phyloP scores from a whole-genome alignment of 2,797 vertebrate species.

The Agapornis canus region DNA sequence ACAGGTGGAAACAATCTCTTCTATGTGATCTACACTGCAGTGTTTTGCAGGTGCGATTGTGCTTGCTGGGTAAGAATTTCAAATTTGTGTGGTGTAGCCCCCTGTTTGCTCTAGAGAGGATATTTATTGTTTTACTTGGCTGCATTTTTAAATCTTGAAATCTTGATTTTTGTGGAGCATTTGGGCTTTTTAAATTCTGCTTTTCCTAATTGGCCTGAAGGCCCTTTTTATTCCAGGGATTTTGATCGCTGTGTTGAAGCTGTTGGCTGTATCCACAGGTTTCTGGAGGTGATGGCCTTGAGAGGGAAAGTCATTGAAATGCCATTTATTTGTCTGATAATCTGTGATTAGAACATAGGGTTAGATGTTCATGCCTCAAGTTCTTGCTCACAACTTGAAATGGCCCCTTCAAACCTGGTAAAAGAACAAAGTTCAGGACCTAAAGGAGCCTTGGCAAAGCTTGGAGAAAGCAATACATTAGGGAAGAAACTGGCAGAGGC shows the following conservation, averaged over 20 bases:
- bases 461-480: not conserved
- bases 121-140: not conserved
- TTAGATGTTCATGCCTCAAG: not conserved
- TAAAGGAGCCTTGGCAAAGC: not conserved
- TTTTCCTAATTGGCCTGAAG: not conserved
- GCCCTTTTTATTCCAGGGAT: not conserved
- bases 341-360: not conserved
- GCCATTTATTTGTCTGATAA: not conserved
- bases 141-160: not conserved
- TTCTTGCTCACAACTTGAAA: not conserved
- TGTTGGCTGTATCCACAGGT: not conserved
- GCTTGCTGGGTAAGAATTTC: not conserved
- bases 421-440: not conserved
- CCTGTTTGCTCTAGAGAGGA: not conserved
- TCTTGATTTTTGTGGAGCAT: not conserved
- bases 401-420: not conserved
- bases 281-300: not conserved
- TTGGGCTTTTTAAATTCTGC: not conserved
- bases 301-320: not conserved
- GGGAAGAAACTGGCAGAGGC: slow-evolving; percentile 14
- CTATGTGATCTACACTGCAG: not conserved
- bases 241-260: not conserved
- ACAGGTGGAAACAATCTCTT: not conserved
- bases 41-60: not conserved
- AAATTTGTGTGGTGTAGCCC: not conserved